A percentile compares a stretch with the other conserved stretches of the same genome.
Evolutionary conservation across 2,797 vertebrate species (phyloP).

Genomic region (Alfaro cultratus): DNA sequence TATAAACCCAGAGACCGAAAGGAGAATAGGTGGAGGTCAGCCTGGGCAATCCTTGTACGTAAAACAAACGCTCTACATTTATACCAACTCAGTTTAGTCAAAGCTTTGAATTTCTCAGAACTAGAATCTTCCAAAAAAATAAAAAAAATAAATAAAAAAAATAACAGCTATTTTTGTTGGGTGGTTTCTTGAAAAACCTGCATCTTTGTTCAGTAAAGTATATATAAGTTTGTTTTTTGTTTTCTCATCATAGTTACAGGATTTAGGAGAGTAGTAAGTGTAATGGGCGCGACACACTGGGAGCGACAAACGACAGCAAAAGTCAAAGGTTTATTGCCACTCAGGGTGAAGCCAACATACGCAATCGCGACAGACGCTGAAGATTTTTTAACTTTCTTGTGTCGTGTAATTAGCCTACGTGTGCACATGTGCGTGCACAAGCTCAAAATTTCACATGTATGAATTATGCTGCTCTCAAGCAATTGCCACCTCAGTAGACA

Average conservation of each 20-base stretch:
- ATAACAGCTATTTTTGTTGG: not conserved
- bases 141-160: not conserved
- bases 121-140: not conserved
- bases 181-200: not conserved
- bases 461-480: too few relatives aligned
- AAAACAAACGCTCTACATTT: constrained; percentile 10
- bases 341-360: too few relatives aligned
- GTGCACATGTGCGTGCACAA: too few relatives aligned
- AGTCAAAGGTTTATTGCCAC: too few relatives aligned
- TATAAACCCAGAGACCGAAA: constrained; percentile 20
- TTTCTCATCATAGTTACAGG: not conserved
- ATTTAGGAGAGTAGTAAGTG: not conserved
- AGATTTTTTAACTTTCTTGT: too few relatives aligned
- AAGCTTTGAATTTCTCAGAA: not conserved
- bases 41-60: not conserved
- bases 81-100: constrained; percentile 5
- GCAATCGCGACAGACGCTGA: too few relatives aligned
- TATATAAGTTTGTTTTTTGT: not conserved
- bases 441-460: too few relatives aligned
- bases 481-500: too few relatives aligned
- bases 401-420: too few relatives aligned
- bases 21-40: constrained; percentile 7
- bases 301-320: too few relatives aligned
- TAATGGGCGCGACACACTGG: not conserved
- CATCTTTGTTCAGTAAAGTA: not conserved